Conservation (phyloP, 2,797 vertebrate genomes). For the Amazona ochrocephala region DNA sequence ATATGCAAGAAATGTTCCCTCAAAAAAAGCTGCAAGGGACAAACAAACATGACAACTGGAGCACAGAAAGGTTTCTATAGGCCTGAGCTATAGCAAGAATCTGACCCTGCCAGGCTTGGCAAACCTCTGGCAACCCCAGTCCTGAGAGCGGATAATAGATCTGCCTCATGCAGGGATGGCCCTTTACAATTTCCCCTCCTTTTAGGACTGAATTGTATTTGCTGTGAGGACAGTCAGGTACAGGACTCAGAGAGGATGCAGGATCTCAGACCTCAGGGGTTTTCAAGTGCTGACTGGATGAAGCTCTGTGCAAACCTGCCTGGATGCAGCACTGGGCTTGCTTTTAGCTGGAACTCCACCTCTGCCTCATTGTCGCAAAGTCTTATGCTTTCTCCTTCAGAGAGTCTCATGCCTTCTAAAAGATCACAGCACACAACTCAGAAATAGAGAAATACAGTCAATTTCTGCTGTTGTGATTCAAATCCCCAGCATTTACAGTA, state of each 20-base stretch:
- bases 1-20: background rate
- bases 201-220: background rate
- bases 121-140: background rate
- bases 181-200: background rate
- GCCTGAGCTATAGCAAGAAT: background rate
- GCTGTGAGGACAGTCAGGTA: background rate
- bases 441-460: background rate
- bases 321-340: background rate
- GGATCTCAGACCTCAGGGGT: background rate
- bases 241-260: background rate
- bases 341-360: background rate
- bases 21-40: background rate
- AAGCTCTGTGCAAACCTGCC: fast-evolving
- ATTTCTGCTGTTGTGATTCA: background rate
- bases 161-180: background rate
- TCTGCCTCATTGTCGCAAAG: background rate
- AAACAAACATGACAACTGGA: background rate
- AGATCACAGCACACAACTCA: background rate
- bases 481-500: background rate
- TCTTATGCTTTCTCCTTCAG: background rate
- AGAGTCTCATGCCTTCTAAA: background rate
- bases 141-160: background rate
- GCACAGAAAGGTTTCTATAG: background rate
- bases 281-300: background rate
- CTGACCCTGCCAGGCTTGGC: background rate